Percentiles rank a stretch among this genome's conserved stretches.
Evolutionary conservation across 2,888 invertebrate species (phyloP).

Genomic region (Invenusta paracnida): DNA sequence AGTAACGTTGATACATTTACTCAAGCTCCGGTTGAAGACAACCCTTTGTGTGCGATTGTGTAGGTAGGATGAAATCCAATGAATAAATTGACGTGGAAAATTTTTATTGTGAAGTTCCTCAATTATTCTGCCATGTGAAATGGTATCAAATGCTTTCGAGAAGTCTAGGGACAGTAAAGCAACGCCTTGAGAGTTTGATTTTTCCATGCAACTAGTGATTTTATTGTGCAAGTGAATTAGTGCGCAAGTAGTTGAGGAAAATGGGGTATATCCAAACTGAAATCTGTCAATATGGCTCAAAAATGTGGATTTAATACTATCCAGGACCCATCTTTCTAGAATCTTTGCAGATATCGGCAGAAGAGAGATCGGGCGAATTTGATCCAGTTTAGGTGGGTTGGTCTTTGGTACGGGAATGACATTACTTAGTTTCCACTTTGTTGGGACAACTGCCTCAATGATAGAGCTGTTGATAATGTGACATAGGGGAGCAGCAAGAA

Average conservation of each 20-base stretch:
- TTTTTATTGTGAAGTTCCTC: too few species aligned
- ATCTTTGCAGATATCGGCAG: background rate
- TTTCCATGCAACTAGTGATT: background rate
- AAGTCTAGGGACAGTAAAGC: background rate
- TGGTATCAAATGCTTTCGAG: background rate
- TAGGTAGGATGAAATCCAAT: too few species aligned
- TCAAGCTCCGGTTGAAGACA: too few species aligned
- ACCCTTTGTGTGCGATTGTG: too few species aligned
- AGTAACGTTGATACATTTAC: too few species aligned
- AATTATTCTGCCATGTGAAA: background rate
- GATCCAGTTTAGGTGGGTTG: background rate
- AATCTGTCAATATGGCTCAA: background rate
- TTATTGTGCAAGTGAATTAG: background rate
- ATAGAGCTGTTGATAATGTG: background rate
- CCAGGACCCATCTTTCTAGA: background rate
- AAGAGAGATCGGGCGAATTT: background rate
- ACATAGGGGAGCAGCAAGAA: background rate
- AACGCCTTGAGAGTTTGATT: background rate
- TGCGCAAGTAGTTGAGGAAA: background rate
- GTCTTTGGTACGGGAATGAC: background rate
- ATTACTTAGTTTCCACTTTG: background rate
- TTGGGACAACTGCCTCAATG: background rate
- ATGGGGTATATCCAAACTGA: background rate
- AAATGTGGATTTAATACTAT: background rate
- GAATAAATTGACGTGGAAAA: too few species aligned